Base-by-base conservation (phyloP, 2,888 invertebrate species). In the Stenolophus ochropezus region DNA sequence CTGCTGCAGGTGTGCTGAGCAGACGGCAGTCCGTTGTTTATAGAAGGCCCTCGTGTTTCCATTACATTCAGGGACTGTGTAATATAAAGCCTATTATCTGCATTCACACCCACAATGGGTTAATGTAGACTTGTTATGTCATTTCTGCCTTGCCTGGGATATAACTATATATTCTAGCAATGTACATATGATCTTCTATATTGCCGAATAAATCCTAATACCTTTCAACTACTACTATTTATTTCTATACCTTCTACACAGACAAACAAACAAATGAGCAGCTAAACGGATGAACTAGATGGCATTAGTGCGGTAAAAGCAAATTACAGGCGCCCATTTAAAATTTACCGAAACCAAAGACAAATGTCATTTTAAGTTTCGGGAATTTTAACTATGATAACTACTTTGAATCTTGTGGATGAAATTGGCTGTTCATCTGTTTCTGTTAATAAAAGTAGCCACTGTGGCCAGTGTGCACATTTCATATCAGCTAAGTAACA, bases 71-170 rank as follows among this genome's bases (percentile, higher is more conserved):
- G 80, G 80, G 80, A 80, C 47, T 61, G 25, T 56, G 42, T 42
- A 77, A 61, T 77, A 81, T 81, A 81, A 73, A 73, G 81, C 81
- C 81, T 81, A 81, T 81, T 81, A 81, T 81, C 81, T 81, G 27
- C 81, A 61, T 81, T 81, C 71, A 23, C 61, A 79, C 79, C 18
- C 69, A 53, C 16, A n/a, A 18, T 49, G 27, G 18, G 71, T 71
- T 33, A 73, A 80, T 71, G 80, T 71, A 71, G 80, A 80, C 56
- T 80, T 80, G 71, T 80, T 80, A 80, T 80, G 71, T 80, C 71
- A 71, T 80, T 73, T 80, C 42, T 78, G 78, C 78, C 80, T 73
- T 78, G 78, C 71, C 71, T 80, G 23, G 80, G 53, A 80, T 80
- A 80, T 80, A 47, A 51, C 51, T 79, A 53, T 65, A 80, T 80